Base-by-base conservation (phyloP, 2,113 vertebrate species). In the Pangasianodon gigas region DNA sequence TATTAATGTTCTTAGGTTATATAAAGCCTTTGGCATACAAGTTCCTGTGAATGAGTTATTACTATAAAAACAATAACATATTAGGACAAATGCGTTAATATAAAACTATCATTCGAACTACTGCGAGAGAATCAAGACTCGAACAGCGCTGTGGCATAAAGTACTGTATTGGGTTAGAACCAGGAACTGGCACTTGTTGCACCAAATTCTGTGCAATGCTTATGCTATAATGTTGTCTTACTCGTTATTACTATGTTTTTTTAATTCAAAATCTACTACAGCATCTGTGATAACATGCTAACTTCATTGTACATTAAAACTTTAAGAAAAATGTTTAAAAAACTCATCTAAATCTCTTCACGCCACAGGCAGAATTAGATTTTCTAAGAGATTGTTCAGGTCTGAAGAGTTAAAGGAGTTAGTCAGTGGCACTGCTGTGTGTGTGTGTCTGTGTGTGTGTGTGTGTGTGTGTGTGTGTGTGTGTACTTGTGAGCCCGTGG, bases 371-470 rank as follows among this genome's bases (percentile, higher is more conserved):
- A 52, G 46, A 86, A 52, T 21, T 48, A 16, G 52, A 16, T 58
- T 62, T 51, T 56, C 16, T 67, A 16, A 26, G 56, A 54, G 44
- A 41, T 32, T 77, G 16, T 9, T 65, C 10, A 21, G 56, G 60
- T 89, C 83, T 88, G 29, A 84, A 87, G 54, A 77, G 62, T 52
- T 89, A 86, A 67, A 93, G 93, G 85, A 69, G 83, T 86, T 82
- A 87, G 26, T 81, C 44, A 54, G 60, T 77, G 54, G 51, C 51
- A 44, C 32, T 62, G 46, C 21, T 67, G 93, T 90, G 90, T 93
- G 93, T 94, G 58, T n/a, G 86, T 21, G 52, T 93, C 93, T 94
- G 75, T 92, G 93, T 91, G 92, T 90, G 91, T 93, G 93, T 94
- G 75, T 8, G 86, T 44, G 52, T 93, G 93, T 94, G 51, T 92